A percentile compares a stretch with the other conserved stretches of the same genome.
phyloP scores from a whole-genome alignment of 2,113 vertebrate species.

The Amblyornis subalaris region DNA sequence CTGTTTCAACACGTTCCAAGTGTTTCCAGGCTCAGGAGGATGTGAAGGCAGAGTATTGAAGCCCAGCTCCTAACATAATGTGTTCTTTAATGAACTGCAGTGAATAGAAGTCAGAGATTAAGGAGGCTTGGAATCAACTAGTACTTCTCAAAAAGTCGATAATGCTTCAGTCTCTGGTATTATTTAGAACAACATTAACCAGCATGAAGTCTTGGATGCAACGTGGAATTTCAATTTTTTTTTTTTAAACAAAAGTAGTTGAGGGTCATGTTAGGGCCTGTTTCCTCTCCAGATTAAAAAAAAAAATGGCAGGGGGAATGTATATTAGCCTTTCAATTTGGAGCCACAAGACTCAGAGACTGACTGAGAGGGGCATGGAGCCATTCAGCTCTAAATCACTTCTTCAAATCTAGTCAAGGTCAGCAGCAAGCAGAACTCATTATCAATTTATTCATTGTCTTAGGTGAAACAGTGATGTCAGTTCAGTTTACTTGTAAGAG shows the following conservation, averaged over 20 bases:
- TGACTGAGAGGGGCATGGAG: neutral
- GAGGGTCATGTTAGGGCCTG: constrained; percentile 35
- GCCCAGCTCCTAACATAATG: neutral
- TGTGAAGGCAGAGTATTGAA: neutral
- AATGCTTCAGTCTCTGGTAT: constrained; percentile 1
- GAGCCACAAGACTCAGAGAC: neutral
- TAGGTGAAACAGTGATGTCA: neutral
- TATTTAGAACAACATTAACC: constrained; percentile 29
- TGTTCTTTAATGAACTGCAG: constrained; percentile 34
- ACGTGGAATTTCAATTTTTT: constrained; percentile 27
- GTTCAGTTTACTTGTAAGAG: neutral
- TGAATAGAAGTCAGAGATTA: constrained; percentile 32
- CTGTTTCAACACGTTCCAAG: neutral
- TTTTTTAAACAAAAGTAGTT: neutral
- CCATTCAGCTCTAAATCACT: neutral
- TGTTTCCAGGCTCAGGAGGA: neutral
- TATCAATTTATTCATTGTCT: neutral
- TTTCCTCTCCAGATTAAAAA: constrained; percentile 4
- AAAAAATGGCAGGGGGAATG: neutral
- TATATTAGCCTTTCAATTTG: constrained; percentile 19
- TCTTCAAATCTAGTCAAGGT: constrained; percentile 18
- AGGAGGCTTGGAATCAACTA: neutral
- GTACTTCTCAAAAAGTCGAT: neutral
- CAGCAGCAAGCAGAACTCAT: neutral
- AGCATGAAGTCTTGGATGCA: constrained; percentile 22